A percentile compares a stretch with the other conserved stretches of the same genome.
Evolutionary conservation across 2,113 vertebrate species (phyloP).

Genomic region (Paratilapia polleni): DNA sequence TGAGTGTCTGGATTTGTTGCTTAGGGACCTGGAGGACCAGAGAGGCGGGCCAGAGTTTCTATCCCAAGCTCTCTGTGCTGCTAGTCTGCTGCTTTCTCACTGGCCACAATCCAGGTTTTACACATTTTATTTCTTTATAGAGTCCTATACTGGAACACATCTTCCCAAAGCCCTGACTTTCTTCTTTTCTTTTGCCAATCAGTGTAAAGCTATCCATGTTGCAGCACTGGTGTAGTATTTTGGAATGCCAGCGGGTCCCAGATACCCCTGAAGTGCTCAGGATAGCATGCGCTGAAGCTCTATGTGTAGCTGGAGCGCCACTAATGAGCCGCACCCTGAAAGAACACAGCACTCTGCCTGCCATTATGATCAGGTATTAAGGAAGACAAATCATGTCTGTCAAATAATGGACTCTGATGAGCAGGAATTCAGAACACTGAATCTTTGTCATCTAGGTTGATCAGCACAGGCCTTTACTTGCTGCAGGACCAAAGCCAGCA

Average conservation of each 20-base stretch:
- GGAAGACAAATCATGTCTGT: neutral
- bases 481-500: conserved; percentile 87
- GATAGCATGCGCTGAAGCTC: conserved; percentile 80
- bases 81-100: conserved; percentile 81
- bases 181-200: conserved; percentile 16
- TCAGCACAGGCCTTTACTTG: conserved; percentile 80
- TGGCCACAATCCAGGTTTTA: conserved; percentile 50
- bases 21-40: conserved; percentile 77
- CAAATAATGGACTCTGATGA: neutral
- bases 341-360: neutral
- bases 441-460: conserved; percentile 74
- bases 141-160: neutral
- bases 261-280: conserved; percentile 78
- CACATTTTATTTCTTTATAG: neutral
- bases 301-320: conserved; percentile 67
- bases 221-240: conserved; percentile 76
- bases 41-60: conserved; percentile 80
- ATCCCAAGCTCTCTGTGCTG: conserved; percentile 72
- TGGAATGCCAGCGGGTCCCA: conserved; percentile 76
- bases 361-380: conserved; percentile 78
- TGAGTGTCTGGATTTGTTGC: conserved; percentile 79
- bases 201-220: conserved; percentile 53
- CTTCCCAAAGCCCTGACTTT: conserved; percentile 11
- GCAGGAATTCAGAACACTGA: neutral
- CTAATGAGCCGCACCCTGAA: conserved; percentile 59